Evolutionary conservation across 2,113 vertebrate genomes (phyloP).

Genomic region (Myodes glareolus): DNA sequence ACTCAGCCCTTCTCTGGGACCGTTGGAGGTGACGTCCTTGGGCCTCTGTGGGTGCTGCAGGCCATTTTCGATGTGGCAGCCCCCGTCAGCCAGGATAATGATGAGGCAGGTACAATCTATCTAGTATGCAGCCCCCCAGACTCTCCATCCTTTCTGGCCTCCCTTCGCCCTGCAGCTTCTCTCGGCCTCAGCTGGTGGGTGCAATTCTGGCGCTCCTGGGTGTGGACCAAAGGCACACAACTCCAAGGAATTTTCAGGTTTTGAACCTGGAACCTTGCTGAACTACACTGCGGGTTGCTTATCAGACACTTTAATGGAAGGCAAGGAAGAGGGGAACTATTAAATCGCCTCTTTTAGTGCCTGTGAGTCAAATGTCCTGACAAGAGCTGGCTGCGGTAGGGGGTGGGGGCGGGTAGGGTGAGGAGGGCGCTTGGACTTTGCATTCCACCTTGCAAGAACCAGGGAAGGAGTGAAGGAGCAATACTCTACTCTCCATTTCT

Average conservation of each 20-base stretch:
- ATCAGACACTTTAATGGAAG: neutral
- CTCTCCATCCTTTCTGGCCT: neutral
- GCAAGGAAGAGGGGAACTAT: neutral
- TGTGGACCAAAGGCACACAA: neutral
- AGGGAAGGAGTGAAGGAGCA: neutral
- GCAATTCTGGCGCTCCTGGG: neutral
- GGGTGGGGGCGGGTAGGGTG: neutral
- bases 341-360: too few species aligned
- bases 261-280: neutral
- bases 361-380: neutral
- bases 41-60: neutral
- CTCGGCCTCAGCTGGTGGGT: neutral
- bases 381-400: neutral
- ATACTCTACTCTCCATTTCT: neutral
- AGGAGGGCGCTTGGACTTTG: neutral
- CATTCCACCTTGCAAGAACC: neutral
- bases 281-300: neutral
- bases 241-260: neutral
- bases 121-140: conserved; percentile 38
- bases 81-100: conserved; percentile 59
- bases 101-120: conserved; percentile 77
- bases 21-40: conserved; percentile 48
- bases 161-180: neutral
- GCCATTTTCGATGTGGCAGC: conserved; percentile 62
- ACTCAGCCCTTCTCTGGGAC: conserved; percentile 42